phyloP scores from a whole-genome alignment of 2,797 vertebrate genomes.

The Sebastes nivosus region DNA sequence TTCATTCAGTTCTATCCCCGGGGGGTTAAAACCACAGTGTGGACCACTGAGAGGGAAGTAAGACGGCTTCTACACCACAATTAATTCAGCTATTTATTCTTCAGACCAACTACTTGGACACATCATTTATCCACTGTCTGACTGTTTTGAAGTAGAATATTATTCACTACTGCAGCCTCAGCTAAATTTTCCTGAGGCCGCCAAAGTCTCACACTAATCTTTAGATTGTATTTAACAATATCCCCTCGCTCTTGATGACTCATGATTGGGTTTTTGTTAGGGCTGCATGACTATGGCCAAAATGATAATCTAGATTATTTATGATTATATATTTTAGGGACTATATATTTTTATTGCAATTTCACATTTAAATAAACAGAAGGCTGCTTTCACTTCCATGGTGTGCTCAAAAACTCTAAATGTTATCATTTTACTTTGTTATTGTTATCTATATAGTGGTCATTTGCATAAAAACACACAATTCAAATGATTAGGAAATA shows the following conservation, averaged over 20 bases:
- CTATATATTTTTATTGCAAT: too few relatives aligned
- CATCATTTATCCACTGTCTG: constrained; percentile 6
- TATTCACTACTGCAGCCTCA: background rate
- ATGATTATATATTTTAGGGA: too few relatives aligned
- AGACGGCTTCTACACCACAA: constrained; percentile 9
- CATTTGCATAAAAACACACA: too few relatives aligned
- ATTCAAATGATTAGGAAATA: too few relatives aligned
- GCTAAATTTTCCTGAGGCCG: background rate
- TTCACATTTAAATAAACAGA: too few relatives aligned
- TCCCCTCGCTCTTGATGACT: constrained; percentile 11
- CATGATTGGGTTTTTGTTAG: background rate
- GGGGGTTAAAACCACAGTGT: background rate
- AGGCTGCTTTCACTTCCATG: too few relatives aligned
- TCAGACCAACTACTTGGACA: constrained; percentile 2
- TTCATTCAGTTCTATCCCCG: background rate
- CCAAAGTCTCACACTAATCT: background rate
- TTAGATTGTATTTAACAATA: background rate
- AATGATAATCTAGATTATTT: too few relatives aligned
- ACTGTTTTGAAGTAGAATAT: constrained; percentile 4
- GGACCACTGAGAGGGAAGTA: background rate
- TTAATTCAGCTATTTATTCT: constrained; percentile 26
- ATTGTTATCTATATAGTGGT: too few relatives aligned
- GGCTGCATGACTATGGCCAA: too few relatives aligned
- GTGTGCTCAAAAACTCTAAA: too few relatives aligned
- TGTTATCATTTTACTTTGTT: too few relatives aligned